Percentiles rank a stretch among this genome's conserved stretches.
These are phyloP conservation scores for Venusia cambrica DNA, from an alignment of 2,888 invertebrate genomes.

Conservation along the genomic window DNA sequence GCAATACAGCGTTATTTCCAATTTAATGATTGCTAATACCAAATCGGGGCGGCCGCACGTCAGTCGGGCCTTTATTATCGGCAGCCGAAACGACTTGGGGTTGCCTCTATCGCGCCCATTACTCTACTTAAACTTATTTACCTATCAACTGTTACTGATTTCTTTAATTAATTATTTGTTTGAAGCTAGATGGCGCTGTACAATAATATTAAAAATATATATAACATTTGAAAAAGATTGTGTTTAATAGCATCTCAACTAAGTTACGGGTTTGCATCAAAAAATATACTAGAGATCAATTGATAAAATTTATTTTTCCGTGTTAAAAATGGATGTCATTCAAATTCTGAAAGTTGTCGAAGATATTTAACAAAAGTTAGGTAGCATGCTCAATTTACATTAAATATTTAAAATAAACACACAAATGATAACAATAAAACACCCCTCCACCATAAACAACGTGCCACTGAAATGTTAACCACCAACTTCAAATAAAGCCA, in stretches of 20 bases:
- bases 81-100: slow-evolving; percentile 44
- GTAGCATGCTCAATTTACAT: slow-evolving; percentile 46
- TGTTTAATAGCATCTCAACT: no score
- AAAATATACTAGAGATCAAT: no score
- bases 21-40: slow-evolving; percentile 80
- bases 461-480: slow-evolving; percentile 72
- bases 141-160: slow-evolving; percentile 26
- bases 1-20: slow-evolving; percentile 78
- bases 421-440: slow-evolving; percentile 59
- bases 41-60: slow-evolving; percentile 70
- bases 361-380: slow-evolving; percentile 4
- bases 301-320: no score
- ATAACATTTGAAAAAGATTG: no score
- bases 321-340: neutral
- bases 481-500: slow-evolving; percentile 71
- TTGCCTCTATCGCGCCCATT: slow-evolving; percentile 35
- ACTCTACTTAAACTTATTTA: slow-evolving; percentile 35
- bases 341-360: neutral
- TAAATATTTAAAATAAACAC: slow-evolving; percentile 48
- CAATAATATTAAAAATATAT: no score
- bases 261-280: no score
- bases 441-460: slow-evolving; percentile 69
- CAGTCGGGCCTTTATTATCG: slow-evolving; percentile 60
- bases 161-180: no score
- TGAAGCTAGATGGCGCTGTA: no score